These are phyloP conservation scores for Macroramphosus scolopax DNA, from an alignment of 2,797 vertebrate species.

Conservation along the genomic window DNA sequence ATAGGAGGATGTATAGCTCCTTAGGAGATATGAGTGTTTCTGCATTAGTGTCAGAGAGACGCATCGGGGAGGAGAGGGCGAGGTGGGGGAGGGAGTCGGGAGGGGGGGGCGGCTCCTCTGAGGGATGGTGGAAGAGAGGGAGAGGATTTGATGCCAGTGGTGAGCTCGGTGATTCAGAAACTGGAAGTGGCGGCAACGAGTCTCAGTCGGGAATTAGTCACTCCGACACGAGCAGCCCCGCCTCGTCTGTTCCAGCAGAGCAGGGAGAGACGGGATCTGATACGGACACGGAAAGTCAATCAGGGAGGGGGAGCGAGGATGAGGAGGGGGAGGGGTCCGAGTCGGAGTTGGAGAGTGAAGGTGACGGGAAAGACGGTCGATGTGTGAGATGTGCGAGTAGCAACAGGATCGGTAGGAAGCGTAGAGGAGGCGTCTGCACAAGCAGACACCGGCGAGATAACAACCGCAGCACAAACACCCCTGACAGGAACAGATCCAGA, in stretches of 20 bases:
- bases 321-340: conserved; percentile 30
- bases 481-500: no score
- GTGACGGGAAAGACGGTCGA: neutral
- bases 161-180: no score
- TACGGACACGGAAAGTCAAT: conserved; percentile 47
- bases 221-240: conserved; percentile 44
- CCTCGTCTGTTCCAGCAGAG: conserved; percentile 9
- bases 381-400: conserved; percentile 16
- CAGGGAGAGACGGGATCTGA: conserved; percentile 56
- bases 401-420: neutral
- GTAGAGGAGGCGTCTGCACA: neutral
- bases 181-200: no score
- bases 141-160: no score
- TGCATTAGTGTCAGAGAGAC: conserved; percentile 44
- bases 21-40: conserved; percentile 64
- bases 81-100: conserved; percentile 40
- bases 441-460: neutral
- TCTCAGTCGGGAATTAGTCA: conserved; percentile 36
- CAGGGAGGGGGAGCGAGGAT: conserved; percentile 37
- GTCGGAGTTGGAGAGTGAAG: conserved; percentile 37
- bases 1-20: conserved; percentile 36
- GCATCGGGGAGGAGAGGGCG: conserved; percentile 53
- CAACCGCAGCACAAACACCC: no score
- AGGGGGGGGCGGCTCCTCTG: conserved; percentile 12
- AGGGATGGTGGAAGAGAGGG: conserved; percentile 23